These are phyloP conservation scores for Virgularia gustaviana DNA, from an alignment of 92 coral and sea anemone genomes.

Conservation along the genomic window DNA sequence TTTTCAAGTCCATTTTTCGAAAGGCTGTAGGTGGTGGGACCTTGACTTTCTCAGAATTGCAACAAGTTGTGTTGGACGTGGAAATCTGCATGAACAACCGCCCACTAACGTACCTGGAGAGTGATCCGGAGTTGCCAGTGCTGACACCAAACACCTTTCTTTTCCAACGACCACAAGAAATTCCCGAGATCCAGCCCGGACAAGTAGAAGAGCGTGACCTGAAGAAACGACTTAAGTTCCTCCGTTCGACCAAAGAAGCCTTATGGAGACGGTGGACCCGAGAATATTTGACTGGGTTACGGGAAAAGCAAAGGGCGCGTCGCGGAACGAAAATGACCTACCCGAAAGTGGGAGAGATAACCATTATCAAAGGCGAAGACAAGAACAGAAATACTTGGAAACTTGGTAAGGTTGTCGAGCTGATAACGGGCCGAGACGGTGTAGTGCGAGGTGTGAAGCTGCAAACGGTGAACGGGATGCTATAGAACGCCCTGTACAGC, in stretches of 20 bases:
- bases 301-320: no score
- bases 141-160: background rate
- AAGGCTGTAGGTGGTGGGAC: background rate
- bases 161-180: background rate
- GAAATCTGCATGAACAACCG: no score
- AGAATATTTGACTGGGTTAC: background rate
- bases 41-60: constrained; percentile 1
- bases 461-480: no score
- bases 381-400: background rate
- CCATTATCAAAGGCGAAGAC: no score
- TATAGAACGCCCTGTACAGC: background rate
- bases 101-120: background rate
- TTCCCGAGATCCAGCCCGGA: background rate
- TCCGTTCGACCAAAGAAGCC: background rate
- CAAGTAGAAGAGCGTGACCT: background rate
- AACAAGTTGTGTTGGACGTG: background rate
- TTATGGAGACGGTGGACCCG: background rate
- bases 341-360: no score
- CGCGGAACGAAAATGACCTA: no score
- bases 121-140: background rate
- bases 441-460: background rate
- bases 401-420: background rate
- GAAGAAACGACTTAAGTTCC: background rate
- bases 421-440: background rate
- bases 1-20: background rate